phyloP scores from a whole-genome alignment of 2,797 vertebrate species.

The Mus minutoides region DNA sequence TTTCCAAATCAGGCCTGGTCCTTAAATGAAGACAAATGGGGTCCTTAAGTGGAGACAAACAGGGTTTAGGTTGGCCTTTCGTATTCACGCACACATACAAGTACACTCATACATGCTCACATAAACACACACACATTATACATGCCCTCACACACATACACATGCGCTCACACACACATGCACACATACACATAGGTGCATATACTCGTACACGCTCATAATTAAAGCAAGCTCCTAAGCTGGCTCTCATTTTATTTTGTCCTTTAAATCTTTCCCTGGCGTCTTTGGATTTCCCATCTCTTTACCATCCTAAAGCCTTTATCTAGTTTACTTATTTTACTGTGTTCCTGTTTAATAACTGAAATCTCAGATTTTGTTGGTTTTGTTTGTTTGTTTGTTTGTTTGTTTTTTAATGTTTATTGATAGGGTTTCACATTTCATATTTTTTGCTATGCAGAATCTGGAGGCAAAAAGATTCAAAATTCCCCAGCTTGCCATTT shows the following conservation, averaged over 20 bases:
- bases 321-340: slow-evolving; percentile 59
- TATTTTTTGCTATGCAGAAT: background rate
- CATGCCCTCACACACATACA: no score
- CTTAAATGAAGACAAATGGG: background rate
- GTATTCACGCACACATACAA: no score
- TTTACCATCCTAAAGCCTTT: background rate
- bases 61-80: no score
- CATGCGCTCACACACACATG: background rate
- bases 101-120: background rate
- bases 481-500: slow-evolving; percentile 15
- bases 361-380: background rate
- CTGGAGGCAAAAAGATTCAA: background rate
- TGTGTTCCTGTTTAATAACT: slow-evolving; percentile 25
- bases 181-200: no score
- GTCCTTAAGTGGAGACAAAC: no score
- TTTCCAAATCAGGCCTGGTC: background rate
- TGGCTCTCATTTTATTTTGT: background rate
- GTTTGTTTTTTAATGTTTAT: background rate
- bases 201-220: background rate
- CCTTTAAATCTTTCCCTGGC: background rate
- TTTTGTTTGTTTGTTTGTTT: background rate
- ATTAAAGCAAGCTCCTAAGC: background rate
- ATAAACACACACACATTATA: background rate
- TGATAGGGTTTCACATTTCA: background rate
- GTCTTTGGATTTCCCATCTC: slow-evolving; percentile 42